Evolutionary conservation across 2,113 vertebrate genomes (phyloP), one percentile per base, ranked within the genome.

Genomic region (Lonchura striata): DNA sequence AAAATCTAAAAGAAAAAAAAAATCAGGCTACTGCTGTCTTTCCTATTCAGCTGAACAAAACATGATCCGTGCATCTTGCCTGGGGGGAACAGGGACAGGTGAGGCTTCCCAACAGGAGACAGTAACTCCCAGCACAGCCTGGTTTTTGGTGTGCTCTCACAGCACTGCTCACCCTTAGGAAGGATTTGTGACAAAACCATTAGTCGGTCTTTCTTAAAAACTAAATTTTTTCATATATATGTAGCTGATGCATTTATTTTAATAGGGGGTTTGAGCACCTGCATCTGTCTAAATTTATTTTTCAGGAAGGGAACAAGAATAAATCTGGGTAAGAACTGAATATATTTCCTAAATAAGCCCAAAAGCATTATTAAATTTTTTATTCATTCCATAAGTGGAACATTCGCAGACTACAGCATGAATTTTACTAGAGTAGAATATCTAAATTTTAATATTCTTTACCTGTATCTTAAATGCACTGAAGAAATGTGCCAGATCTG

Each of bases 291-390:
- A 57, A 65, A 88, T 81, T 66, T 90, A 90, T 92, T 92, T 86
- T 82, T 30, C 53, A 91, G 42, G 59, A 94, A 79, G 57, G 61
- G 30, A 93, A 77, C 42, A 81, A 42, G 82, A 80, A 86, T 52
- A 13, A 74, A 63, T 30, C 60, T 71, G 35, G 21, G 24, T 92
- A 78, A 90, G 71, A 93, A 85, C 14, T 52, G 79, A 93, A 68
- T 92, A 56, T 66, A 64, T 78, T 74, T 49, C 56, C 60, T 70
- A 80, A 93, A 94, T 52, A 96, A 95, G 47, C 31, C 79, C 77
- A 44, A 82, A 94, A 94, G 23, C 18, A 17, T 72, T 88, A 95
- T 71, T 94, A 75, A 81, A 33, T 75, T 94, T 83, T 90, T 95
- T 81, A 92, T 82, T 89, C 61, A 79, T 95, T 91, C 65, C 53